Evolutionary conservation across 2,888 invertebrate species (phyloP).

Genomic region (Rhingia rostrata): DNA sequence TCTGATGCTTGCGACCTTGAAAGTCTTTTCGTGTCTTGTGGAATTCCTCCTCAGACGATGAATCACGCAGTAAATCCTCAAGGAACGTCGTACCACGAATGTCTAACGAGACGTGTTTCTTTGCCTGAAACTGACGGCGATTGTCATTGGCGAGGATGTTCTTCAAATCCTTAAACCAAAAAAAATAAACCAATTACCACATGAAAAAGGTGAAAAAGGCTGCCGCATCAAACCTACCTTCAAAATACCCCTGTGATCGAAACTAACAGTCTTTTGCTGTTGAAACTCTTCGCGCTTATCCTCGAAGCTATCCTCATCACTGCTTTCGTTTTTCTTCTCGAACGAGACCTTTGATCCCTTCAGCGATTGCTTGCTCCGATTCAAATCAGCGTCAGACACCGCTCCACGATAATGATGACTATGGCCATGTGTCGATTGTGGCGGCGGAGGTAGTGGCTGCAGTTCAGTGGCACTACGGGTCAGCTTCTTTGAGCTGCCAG

Average conservation of each 20-base stretch:
- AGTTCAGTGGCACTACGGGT: constrained; percentile 77
- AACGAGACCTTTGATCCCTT: constrained; percentile 83
- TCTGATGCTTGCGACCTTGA: constrained; percentile 83
- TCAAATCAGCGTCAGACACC: constrained; percentile 78
- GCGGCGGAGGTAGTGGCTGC: constrained; percentile 80
- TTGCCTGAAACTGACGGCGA: constrained; percentile 82
- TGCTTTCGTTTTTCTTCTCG: constrained; percentile 79
- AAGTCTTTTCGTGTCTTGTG: constrained; percentile 82
- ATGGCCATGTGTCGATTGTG: constrained; percentile 79
- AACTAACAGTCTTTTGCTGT: constrained; percentile 82
- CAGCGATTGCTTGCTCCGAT: constrained; percentile 81
- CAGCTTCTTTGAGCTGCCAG: constrained; percentile 70
- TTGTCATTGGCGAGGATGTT: constrained; percentile 82
- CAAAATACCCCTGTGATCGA: constrained; percentile 83
- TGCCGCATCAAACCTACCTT: constrained; percentile 76
- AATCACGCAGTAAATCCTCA: constrained; percentile 82
- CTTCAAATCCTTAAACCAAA: constrained; percentile 79
- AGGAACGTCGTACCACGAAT: constrained; percentile 82
- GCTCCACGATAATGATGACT: constrained; percentile 80
- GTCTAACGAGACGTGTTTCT: constrained; percentile 83
- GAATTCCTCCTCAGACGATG: constrained; percentile 83
- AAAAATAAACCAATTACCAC: not conserved
- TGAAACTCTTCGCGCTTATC: constrained; percentile 82
- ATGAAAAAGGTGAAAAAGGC: not conserved
- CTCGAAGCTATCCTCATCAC: constrained; percentile 83